Evolutionary conservation across 2,888 invertebrate genomes (phyloP), one percentile per base, ranked within the genome.

Genomic region (Cheilosia variabilis): DNA sequence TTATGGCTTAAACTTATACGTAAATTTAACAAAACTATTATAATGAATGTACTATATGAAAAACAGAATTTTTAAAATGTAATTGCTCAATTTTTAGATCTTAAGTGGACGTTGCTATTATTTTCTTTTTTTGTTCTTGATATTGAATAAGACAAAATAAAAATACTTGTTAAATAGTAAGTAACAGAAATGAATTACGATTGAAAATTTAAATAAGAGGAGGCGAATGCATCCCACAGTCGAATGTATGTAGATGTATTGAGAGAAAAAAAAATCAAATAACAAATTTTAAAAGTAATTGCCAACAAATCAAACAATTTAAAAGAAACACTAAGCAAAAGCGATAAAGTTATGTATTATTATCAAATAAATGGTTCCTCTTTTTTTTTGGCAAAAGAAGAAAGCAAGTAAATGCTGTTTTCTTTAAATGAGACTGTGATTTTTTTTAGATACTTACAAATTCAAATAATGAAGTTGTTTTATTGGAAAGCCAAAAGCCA

Each of bases 151-250:
- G 9, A 37, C 4, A 77, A 13, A 50, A 57, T 41, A 63, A 80
- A 84, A 65, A 76, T 43, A 65, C 47, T 84, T 84, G 84, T 84
- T 84, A 84, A 63, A 87, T 84, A 82, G 87, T 87, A 87, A 87
- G 83, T 83, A 86, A 62, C 75, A 69, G 10, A 62, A 53, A 31
- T 17, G 37, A 19, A 72, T 43, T 45, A 45, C 50, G 45, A 50
- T 55, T 43, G 50, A 65, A 60, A 66, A 60, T 62, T 27, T 75
- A 83, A 84, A 58, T 75, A 69, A 62, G 55, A 72, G 43, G 37
- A 47, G 24, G 1, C 22, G 68, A 58, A 71, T 47, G 60, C 53
- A 69, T 69, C 43, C 15, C 47, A 87, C n/a, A 77, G 78, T 82
- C 62, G 58, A 87, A 57, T 57, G 68, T 63, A 57, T 57, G 68